Evolutionary conservation across 2,888 invertebrate species (phyloP).

Genomic region (Melanotus villosus): DNA sequence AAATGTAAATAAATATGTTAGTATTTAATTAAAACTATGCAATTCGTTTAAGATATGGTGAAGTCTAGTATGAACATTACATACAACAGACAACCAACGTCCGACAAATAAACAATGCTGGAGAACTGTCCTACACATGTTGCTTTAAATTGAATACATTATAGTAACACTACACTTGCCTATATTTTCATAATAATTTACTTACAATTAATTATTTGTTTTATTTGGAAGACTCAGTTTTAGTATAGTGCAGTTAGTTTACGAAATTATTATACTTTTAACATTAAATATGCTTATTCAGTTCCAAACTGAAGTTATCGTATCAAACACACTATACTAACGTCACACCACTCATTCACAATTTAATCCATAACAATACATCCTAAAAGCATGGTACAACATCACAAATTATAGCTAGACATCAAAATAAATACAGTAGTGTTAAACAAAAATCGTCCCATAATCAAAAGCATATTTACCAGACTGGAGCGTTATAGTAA

Average conservation of each 20-base stretch:
- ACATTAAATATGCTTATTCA: conserved; percentile 47
- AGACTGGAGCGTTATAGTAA: not conserved
- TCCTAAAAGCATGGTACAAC: conserved; percentile 20
- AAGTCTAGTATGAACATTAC: conserved; percentile 65
- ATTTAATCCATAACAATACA: conserved; percentile 26
- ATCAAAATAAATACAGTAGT: not conserved
- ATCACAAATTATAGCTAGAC: conserved; percentile 5
- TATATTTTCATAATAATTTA: conserved; percentile 56
- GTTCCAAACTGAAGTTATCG: conserved; percentile 54
- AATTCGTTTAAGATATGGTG: conserved; percentile 65
- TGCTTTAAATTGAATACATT: conserved; percentile 61
- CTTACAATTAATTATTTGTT: conserved; percentile 70
- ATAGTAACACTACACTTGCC: conserved; percentile 53
- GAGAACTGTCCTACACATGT: conserved; percentile 63
- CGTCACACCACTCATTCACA: conserved; percentile 51
- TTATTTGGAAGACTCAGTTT: conserved; percentile 70
- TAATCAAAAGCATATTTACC: not conserved
- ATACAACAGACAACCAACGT: conserved; percentile 67
- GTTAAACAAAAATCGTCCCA: not conserved
- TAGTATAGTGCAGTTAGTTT: conserved; percentile 62
- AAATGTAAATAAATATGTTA: conserved; percentile 55
- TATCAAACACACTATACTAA: conserved; percentile 63
- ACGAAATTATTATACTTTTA: conserved; percentile 54
- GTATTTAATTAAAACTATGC: conserved; percentile 67
- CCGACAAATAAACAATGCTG: conserved; percentile 65